These are phyloP conservation scores for Calyptomena viridis DNA, from an alignment of 2,113 vertebrate genomes.

Conservation along the genomic window DNA sequence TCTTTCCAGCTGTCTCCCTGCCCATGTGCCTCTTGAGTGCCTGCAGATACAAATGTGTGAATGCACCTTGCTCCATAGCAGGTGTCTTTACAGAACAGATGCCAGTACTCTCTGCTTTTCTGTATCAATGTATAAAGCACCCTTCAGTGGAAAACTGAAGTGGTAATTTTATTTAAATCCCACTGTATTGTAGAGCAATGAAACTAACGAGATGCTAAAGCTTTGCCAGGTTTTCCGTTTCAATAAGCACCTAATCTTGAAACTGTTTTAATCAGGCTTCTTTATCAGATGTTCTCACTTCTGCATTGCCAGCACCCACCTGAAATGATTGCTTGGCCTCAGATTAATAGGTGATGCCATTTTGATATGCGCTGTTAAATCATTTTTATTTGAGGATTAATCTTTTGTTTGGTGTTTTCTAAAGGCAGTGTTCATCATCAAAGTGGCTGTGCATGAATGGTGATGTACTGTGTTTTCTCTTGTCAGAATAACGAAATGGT, in stretches of 20 bases:
- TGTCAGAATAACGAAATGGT: slow-evolving; percentile 89
- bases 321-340: not conserved
- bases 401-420: not conserved
- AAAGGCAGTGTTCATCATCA: not conserved
- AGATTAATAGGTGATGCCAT: not conserved
- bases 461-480: not conserved
- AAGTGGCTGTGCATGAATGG: not conserved
- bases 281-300: not conserved
- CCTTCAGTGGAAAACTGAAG: not conserved
- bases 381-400: not conserved
- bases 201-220: not conserved
- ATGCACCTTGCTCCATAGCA: not conserved
- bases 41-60: not conserved
- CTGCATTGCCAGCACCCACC: not conserved
- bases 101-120: not conserved
- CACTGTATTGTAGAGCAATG: not conserved
- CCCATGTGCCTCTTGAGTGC: not conserved
- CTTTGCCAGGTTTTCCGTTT: not conserved
- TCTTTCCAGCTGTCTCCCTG: not conserved
- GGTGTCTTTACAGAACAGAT: not conserved
- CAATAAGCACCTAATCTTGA: not conserved
- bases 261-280: not conserved
- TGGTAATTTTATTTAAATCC: not conserved
- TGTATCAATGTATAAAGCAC: not conserved
- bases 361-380: not conserved